These are phyloP conservation scores for Hormiphora californensis DNA, from an alignment of 37 sponge, comb jelly and placozoan species.

Conservation along the genomic window DNA sequence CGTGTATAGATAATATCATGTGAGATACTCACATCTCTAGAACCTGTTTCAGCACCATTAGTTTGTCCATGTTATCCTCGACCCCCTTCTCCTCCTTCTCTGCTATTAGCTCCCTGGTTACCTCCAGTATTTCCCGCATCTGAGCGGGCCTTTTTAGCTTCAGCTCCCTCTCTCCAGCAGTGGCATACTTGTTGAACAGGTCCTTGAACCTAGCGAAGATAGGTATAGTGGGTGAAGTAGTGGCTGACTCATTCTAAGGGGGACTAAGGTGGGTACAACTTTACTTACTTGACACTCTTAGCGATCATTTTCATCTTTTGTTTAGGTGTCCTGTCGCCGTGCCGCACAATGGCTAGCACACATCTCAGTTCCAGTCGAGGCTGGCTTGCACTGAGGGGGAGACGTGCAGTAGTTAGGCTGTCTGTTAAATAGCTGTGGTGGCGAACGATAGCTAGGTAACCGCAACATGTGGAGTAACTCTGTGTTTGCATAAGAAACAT, in stretches of 20 bases:
- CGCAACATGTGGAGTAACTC: neutral
- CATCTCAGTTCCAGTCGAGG: conserved; percentile 74
- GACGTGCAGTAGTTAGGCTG: neutral
- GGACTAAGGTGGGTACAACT: neutral
- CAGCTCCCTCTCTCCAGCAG: conserved; percentile 59
- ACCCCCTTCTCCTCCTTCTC: conserved; percentile 53
- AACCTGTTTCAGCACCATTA: conserved; percentile 72
- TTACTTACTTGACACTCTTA: conserved; percentile 59
- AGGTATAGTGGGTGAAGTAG: neutral
- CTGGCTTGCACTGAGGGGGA: conserved; percentile 1
- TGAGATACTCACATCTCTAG: conserved; percentile 77
- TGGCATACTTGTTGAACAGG: conserved; percentile 66
- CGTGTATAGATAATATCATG: too few species aligned
- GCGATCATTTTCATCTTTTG: conserved; percentile 94
- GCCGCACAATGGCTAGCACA: conserved; percentile 83
- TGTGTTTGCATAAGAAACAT: neutral
- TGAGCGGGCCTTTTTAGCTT: conserved; percentile 80
- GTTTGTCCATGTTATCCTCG: conserved; percentile 60
- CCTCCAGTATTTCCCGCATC: conserved; percentile 75
- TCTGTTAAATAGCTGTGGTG: neutral
- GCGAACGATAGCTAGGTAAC: neutral
- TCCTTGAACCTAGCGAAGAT: conserved; percentile 57
- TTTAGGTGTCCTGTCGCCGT: conserved; percentile 91
- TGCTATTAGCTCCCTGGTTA: conserved; percentile 62
- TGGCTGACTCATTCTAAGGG: neutral